A percentile compares a stretch with the other conserved stretches of the same genome.
phyloP scores from a whole-genome alignment of 2,888 invertebrate species.

The Andrena camellia region DNA sequence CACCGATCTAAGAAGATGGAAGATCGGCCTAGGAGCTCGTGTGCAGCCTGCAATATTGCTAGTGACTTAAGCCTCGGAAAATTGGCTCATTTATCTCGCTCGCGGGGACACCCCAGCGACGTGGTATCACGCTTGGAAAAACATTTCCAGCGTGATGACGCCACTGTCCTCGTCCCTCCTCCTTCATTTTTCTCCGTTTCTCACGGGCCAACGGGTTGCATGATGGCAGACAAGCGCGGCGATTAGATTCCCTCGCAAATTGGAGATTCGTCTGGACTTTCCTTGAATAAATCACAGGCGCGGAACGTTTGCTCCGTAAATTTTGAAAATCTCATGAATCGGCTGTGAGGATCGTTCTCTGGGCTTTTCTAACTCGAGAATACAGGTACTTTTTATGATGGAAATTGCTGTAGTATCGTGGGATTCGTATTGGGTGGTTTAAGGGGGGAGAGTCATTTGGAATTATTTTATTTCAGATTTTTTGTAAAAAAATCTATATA shows the following conservation, averaged over 20 bases:
- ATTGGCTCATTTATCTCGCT: conserved; percentile 81
- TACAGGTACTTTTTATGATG: neutral
- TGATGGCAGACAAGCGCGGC: conserved; percentile 2
- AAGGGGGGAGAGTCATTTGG: too few species aligned
- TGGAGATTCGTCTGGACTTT: conserved; percentile 16
- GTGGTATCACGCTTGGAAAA: conserved; percentile 74
- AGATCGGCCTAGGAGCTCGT: conserved; percentile 19
- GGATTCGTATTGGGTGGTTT: too few species aligned
- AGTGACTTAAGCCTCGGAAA: conserved; percentile 80
- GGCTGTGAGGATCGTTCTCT: neutral
- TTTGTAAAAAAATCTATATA: too few species aligned
- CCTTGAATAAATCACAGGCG: conserved; percentile 10
- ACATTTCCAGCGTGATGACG: conserved; percentile 52
- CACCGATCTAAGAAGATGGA: conserved; percentile 49
- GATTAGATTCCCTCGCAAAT: conserved; percentile 37
- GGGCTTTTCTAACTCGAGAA: neutral
- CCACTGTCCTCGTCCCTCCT: neutral
- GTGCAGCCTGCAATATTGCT: conserved; percentile 75
- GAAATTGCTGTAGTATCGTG: too few species aligned
- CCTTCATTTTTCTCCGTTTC: conserved; percentile 15
- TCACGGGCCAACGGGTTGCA: conserved; percentile 27
- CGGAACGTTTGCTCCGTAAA: neutral
- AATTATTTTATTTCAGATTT: too few species aligned
- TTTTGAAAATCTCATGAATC: neutral
- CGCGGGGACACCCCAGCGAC: conserved; percentile 67